These are phyloP conservation scores for Phymastichus coffea DNA, from an alignment of 1,140 invertebrate genomes.

Conservation along the genomic window DNA sequence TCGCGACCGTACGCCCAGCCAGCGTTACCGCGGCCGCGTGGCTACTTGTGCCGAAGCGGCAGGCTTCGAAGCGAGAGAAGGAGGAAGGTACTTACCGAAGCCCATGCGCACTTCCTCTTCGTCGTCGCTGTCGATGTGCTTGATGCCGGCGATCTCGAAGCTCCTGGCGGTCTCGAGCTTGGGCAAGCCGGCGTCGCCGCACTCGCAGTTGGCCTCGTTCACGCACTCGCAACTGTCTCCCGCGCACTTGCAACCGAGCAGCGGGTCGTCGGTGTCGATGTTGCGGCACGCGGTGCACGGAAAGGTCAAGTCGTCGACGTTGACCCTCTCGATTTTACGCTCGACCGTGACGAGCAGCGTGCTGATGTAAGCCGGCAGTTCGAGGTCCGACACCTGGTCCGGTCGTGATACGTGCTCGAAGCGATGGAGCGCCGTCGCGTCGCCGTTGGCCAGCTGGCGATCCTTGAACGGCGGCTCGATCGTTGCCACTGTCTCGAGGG, in stretches of 20 bases:
- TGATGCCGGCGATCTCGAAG: constrained; percentile 68
- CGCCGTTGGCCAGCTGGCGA: constrained; percentile 11
- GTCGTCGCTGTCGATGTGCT: constrained; percentile 73
- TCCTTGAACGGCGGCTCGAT: constrained; percentile 18
- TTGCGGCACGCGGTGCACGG: constrained; percentile 61
- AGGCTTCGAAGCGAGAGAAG: too few species aligned
- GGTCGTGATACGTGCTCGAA: constrained; percentile 31
- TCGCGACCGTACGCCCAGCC: too few species aligned
- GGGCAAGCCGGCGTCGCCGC: constrained; percentile 32
- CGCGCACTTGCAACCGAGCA: constrained; percentile 50
- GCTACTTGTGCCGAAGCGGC: too few species aligned
- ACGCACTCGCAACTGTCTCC: constrained; percentile 39
- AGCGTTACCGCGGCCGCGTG: too few species aligned
- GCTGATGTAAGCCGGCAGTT: constrained; percentile 63
- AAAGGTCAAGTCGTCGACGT: constrained; percentile 65
- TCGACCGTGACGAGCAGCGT: constrained; percentile 67
- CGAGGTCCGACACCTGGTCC: constrained; percentile 50
- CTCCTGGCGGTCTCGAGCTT: constrained; percentile 51
- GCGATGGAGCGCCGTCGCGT: constrained; percentile 19
- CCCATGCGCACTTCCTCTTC: constrained; percentile 62
- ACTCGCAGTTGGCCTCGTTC: constrained; percentile 38
- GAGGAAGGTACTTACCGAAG: constrained; percentile 54
- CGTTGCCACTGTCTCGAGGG: constrained; percentile 34
- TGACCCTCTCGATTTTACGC: constrained; percentile 66
- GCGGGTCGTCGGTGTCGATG: constrained; percentile 55